These are phyloP conservation scores for Pholis gunnellus DNA, from an alignment of 2,113 vertebrate species.

Conservation along the genomic window DNA sequence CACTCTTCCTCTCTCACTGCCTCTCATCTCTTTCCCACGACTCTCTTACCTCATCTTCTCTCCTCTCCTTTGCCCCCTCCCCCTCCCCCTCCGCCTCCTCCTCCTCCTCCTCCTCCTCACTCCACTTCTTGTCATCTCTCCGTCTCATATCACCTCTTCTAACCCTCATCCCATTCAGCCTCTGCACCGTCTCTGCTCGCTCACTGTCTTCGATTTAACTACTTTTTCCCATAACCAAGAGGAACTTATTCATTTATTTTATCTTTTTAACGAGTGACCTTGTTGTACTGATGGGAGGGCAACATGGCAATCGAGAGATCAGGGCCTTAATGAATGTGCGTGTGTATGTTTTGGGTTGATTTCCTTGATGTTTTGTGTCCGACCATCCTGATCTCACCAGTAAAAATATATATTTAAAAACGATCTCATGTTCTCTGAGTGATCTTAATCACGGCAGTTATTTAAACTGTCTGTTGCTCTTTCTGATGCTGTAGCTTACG, in stretches of 20 bases:
- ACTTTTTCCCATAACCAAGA: constrained; percentile 2
- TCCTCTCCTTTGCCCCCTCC: not conserved
- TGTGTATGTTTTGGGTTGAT: not conserved
- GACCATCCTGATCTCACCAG: no score
- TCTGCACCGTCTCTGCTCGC: constrained; percentile 8
- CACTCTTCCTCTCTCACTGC: constrained; percentile 9
- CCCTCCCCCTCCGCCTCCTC: not conserved
- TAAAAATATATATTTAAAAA: no score
- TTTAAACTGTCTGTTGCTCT: no score
- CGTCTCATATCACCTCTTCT: constrained; percentile 57
- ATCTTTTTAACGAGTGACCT: not conserved
- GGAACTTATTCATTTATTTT: no score
- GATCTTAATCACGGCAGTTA: no score
- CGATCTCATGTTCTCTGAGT: no score
- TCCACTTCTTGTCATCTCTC: constrained; percentile 52
- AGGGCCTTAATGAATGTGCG: not conserved
- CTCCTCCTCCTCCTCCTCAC: constrained; percentile 7
- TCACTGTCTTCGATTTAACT: not conserved
- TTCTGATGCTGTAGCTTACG: not conserved
- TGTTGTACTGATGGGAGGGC: not conserved
- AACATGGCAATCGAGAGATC: not conserved
- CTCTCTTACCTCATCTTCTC: constrained; percentile 56
- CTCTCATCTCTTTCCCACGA: constrained; percentile 57
- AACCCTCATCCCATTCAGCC: constrained; percentile 32
- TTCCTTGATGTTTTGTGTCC: no score